Evolutionary conservation across 2,888 invertebrate species (phyloP), one percentile per base, ranked within the genome.

Genomic region (Hydriomena furcata): DNA sequence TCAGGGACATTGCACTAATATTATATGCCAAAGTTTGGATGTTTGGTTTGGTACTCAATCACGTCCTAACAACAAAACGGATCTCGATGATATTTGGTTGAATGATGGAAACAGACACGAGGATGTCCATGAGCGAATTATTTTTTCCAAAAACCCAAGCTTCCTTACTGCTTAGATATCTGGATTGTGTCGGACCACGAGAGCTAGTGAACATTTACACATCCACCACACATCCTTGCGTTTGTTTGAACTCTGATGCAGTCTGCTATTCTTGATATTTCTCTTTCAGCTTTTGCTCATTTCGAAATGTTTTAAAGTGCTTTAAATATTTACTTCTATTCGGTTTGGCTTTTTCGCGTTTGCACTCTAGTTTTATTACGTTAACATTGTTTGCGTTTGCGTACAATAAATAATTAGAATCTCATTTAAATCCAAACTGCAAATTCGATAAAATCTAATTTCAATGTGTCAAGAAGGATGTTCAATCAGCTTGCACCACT

Each of bases 401-500:
- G 2, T 17, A n/a, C 4, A 17, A 17, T 17, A 17, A 17, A 17
- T 17, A 17, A 17, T 17, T 17, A 2, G 17, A 17, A 3, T 17
- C 17, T 17, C 17, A 17, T 3, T 17, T 17, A 1, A 35, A 35
- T 35, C 12, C 32, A 13, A 31, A 48, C 36, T 48, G 25, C 25
- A 24, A 32, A 41, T 32, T 24, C 30, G 36, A 45, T 40, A 45
- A 37, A 45, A 46, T 45, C 48, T 40, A 55, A 52, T 48, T 53
- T 37, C 41, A 35, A 51, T 45, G 38, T 42, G 49, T 58, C 51
- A 49, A 50, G 52, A 41, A 47, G 52, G 47, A 35, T 44, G 25
- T 42, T 44, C 48, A 51, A 55, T 52, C 44, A 51, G 38, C 45
- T 38, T 28, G 38, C 24, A 20, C 13, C 37, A 30, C 13, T 31